Evolutionary conservation across 2,113 vertebrate species (phyloP).

Genomic region (Coregonus clupeaformis): DNA sequence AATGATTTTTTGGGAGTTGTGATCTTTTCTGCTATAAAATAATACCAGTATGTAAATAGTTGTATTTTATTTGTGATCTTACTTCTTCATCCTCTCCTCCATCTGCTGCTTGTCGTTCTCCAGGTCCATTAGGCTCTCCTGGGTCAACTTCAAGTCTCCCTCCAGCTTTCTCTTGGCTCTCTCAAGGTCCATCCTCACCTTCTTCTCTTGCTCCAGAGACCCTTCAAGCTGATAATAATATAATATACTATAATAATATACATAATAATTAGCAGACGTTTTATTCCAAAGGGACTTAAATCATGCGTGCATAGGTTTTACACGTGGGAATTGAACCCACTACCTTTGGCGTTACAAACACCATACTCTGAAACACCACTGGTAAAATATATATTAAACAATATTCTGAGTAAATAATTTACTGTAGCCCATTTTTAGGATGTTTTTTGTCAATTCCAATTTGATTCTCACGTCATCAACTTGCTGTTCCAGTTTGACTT

Average conservation of each 20-base stretch:
- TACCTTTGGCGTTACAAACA: no score
- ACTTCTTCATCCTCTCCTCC: slow-evolving; percentile 77
- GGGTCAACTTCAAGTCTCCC: slow-evolving; percentile 74
- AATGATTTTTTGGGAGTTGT: neutral
- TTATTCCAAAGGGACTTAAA: no score
- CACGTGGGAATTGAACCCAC: no score
- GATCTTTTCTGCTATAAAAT: no score
- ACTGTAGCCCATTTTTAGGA: neutral
- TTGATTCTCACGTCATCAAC: slow-evolving; percentile 73
- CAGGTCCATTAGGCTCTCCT: slow-evolving; percentile 76
- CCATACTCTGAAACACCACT: no score
- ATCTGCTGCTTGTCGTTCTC: slow-evolving; percentile 76
- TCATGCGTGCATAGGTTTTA: no score
- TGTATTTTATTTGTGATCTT: neutral
- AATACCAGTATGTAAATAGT: no score
- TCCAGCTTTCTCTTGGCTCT: slow-evolving; percentile 74
- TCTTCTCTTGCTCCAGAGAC: slow-evolving; percentile 77
- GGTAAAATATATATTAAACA: neutral
- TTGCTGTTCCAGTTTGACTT: slow-evolving; percentile 81
- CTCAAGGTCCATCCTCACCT: slow-evolving; percentile 76
- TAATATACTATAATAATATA: no score
- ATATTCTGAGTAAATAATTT: neutral
- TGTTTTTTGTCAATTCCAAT: neutral
- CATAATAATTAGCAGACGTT: no score
- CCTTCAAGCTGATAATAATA: slow-evolving; percentile 76